Percentiles rank a stretch among this genome's conserved stretches.
Conservation (phyloP, 2,797 vertebrate species). For the Notamacropus eugenii region DNA sequence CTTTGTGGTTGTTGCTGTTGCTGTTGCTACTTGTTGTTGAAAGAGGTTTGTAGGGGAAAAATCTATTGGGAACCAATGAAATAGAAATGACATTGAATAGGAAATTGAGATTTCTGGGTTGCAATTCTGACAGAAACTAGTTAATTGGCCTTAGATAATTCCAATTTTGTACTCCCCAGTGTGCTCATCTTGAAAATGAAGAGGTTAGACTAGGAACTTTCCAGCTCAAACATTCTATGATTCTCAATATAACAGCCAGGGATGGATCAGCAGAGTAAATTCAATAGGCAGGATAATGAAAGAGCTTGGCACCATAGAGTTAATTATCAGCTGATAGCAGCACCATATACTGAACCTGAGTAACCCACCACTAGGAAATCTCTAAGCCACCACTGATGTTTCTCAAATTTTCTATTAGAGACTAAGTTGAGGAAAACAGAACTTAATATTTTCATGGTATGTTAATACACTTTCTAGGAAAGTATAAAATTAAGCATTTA, state of each 20-base stretch:
- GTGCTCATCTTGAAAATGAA: not conserved
- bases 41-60: not conserved
- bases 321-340: too few relatives aligned
- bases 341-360: too few relatives aligned
- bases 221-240: too few relatives aligned
- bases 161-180: not conserved
- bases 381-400: too few relatives aligned
- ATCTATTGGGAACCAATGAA: not conserved
- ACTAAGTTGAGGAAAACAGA: not conserved
- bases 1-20: not conserved
- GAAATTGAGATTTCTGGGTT: not conserved
- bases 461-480: not conserved
- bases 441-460: not conserved
- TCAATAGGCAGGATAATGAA: too few relatives aligned
- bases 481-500: not conserved
- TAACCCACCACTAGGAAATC: too few relatives aligned
- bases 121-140: not conserved
- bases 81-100: not conserved
- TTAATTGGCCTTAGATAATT: not conserved
- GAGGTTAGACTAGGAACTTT: not conserved
- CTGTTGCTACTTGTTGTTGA: not conserved
- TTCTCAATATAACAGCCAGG: too few relatives aligned
- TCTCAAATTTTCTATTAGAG: too few relatives aligned
- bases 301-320: too few relatives aligned
- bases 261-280: too few relatives aligned